Evolutionary conservation across 2,888 invertebrate species (phyloP).

Genomic region (Pammene fasciana): DNA sequence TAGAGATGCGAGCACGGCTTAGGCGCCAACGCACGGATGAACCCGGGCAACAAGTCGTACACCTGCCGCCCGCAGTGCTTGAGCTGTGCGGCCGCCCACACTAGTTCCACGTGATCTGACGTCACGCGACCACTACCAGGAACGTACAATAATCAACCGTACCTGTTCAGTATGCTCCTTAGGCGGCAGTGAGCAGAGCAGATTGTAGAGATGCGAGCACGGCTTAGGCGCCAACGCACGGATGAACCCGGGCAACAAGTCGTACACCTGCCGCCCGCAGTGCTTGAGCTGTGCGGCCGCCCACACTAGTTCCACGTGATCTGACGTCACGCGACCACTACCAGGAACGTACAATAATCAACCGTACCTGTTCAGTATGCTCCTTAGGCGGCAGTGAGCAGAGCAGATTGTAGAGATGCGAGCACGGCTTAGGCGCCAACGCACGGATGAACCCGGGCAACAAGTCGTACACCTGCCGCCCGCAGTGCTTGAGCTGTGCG

Average conservation of each 20-base stretch:
- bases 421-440: constrained; percentile 92
- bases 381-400: constrained; percentile 94
- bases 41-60: constrained; percentile 93
- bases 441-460: constrained; percentile 95
- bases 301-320: no score
- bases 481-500: constrained; percentile 96
- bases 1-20: constrained; percentile 95
- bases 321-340: background rate
- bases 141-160: constrained; percentile 70
- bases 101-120: constrained; percentile 94
- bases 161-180: no score
- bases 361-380: constrained; percentile 92
- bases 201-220: no score
- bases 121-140: constrained; percentile 95
- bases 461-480: constrained; percentile 95
- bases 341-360: background rate
- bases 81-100: constrained; percentile 97
- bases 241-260: no score
- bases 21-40: constrained; percentile 95
- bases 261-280: no score
- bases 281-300: no score
- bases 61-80: constrained; percentile 98
- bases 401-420: constrained; percentile 93
- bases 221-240: no score
- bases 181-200: no score